Evolutionary conservation across 2,888 invertebrate genomes (phyloP).

Genomic region (Prosapia bicincta): DNA sequence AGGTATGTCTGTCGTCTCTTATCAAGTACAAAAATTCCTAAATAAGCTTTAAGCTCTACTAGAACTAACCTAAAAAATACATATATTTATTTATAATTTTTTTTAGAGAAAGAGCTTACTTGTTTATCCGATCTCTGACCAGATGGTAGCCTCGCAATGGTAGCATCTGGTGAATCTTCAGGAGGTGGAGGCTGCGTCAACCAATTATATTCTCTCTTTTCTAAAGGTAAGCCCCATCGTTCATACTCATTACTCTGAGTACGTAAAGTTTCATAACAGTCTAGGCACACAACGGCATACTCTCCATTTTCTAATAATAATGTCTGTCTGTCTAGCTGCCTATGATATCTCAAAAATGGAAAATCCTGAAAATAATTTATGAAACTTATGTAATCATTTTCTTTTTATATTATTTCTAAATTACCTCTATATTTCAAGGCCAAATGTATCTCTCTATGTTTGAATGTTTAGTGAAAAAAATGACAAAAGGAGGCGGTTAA

Average conservation of each 20-base stretch:
- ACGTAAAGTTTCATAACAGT: constrained; percentile 88
- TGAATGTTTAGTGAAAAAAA: too few species aligned
- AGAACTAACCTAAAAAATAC: too few species aligned
- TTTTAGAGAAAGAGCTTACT: too few species aligned
- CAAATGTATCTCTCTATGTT: too few species aligned
- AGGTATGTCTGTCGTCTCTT: too few species aligned
- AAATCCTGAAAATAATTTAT: constrained; percentile 82
- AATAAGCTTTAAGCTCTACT: too few species aligned
- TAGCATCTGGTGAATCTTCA: constrained; percentile 82
- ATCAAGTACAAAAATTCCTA: too few species aligned
- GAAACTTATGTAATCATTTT: too few species aligned
- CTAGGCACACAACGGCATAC: constrained; percentile 86
- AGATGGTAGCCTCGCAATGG: constrained; percentile 77
- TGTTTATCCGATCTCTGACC: constrained; percentile 61
- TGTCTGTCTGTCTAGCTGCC: constrained; percentile 74
- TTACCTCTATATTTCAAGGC: too few species aligned
- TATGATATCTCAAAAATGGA: constrained; percentile 79
- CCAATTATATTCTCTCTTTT: constrained; percentile 92
- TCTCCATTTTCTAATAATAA: constrained; percentile 84
- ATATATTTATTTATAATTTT: too few species aligned
- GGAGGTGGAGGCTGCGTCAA: constrained; percentile 90
- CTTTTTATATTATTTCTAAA: too few species aligned
- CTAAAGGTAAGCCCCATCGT: constrained; percentile 84
- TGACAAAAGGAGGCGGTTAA: too few species aligned
- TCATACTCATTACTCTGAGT: constrained; percentile 88